Conservation (phyloP, 2,113 vertebrate genomes). For the Sphyrna mokarran region DNA sequence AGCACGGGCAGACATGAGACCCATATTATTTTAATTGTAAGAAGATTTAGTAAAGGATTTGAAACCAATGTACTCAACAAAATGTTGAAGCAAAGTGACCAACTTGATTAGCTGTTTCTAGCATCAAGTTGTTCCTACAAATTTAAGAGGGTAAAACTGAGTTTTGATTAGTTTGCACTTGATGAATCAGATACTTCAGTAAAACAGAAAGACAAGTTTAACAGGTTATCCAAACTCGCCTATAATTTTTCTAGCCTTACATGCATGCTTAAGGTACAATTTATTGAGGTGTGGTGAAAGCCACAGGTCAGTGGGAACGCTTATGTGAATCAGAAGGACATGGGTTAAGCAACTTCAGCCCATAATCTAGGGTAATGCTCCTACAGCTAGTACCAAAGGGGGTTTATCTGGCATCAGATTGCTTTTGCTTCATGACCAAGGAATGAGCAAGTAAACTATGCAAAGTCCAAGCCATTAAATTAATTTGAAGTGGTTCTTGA, state of each 20-base stretch:
- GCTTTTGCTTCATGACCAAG: no score
- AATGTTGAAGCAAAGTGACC: not conserved
- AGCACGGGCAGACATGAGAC: not conserved
- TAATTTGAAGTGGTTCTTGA: no score
- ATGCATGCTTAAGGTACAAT: not conserved
- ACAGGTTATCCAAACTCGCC: not conserved
- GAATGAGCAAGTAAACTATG: no score
- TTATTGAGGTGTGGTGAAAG: not conserved
- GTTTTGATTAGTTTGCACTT: not conserved
- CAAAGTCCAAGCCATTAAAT: no score
- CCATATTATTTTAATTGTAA: not conserved
- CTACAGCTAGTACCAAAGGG: not conserved
- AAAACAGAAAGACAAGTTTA: not conserved
- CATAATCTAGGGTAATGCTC: not conserved
- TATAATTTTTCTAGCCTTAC: not conserved
- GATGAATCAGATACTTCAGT: not conserved
- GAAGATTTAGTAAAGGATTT: not conserved
- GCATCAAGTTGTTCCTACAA: not conserved
- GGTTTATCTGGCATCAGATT: no score
- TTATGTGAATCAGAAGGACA: not conserved
- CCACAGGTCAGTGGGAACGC: not conserved
- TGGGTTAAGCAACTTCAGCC: not conserved
- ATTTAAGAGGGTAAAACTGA: not conserved
- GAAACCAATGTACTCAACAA: not conserved
- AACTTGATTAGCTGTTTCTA: not conserved